A percentile compares a stretch with the other conserved stretches of the same genome.
Evolutionary conservation across 1,140 invertebrate genomes (phyloP).

Genomic region (Ceratina calcarata): DNA sequence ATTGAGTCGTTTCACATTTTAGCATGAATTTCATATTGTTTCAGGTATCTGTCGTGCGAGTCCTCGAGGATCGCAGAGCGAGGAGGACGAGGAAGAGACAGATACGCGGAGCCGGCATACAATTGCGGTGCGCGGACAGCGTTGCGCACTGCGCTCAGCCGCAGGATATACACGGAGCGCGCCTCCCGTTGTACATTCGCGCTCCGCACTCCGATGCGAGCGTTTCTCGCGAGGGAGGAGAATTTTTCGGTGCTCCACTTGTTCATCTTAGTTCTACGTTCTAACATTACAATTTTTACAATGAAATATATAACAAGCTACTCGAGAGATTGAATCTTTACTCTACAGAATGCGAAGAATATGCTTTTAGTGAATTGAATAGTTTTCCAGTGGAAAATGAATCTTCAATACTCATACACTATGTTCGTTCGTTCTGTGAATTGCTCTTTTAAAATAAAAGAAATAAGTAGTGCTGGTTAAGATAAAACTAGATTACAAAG

Average conservation of each 20-base stretch:
- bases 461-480: too few species aligned
- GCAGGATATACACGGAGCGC: slow-evolving; percentile 28
- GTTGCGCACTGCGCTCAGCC: slow-evolving; percentile 56
- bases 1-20: too few species aligned
- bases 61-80: slow-evolving; percentile 31
- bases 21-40: too few species aligned
- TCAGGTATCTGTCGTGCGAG: slow-evolving; percentile 1
- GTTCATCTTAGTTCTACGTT: background rate
- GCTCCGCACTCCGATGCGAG: slow-evolving; percentile 63
- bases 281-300: background rate
- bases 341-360: too few species aligned
- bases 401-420: too few species aligned
- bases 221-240: slow-evolving; percentile 19
- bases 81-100: slow-evolving; percentile 46
- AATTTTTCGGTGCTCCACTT: background rate
- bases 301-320: too few species aligned
- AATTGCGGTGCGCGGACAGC: slow-evolving; percentile 47
- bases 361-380: too few species aligned
- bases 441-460: too few species aligned
- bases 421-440: too few species aligned
- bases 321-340: too few species aligned
- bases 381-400: too few species aligned
- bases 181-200: slow-evolving; percentile 61
- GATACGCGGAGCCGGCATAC: slow-evolving; percentile 45
- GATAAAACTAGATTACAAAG: too few species aligned